Evolutionary conservation across 30 jellyfish, hydroid and myxozoan species (phyloP), one percentile per base, ranked within the genome.

Genomic region (Catostylus mosaicus): DNA sequence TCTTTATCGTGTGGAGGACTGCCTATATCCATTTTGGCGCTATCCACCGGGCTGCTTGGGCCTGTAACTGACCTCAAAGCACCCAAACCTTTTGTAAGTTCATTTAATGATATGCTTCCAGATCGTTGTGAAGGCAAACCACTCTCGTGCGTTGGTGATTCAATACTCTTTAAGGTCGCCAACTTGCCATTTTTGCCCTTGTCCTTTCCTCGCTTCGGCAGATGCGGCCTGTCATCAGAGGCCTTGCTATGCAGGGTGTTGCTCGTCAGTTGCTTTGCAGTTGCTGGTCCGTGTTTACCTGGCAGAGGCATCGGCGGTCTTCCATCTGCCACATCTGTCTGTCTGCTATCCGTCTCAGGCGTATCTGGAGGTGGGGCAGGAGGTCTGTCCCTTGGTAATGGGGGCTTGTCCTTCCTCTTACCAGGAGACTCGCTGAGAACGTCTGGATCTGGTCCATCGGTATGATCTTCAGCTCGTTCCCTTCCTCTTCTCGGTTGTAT

Each of bases 331-430:
- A 31, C 67, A 18, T n/a, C 27, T n/a, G n/a, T n/a, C n/a, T n/a
- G n/a, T n/a, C n/a, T n/a, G n/a, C n/a, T n/a, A 3, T 78, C 90
- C 32, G 64, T 33, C 45, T 3, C 50, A 30, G 89, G 7, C 29
- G 50, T 27, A 19, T 78, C 78, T 6, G 57, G 84, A 1, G 92
- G 89, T 32, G 97, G 97, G 3, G 97, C 94, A 7, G 93, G 97
- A 30, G 96, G 96, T 46, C 88, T 70, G 60, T 87, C 87, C 43
- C 56, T 70, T 3, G 96, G 88, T 24, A 66, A 46, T 10, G 54
- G 47, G 32, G 87, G 87, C 56, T 59, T 59, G 48, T 80, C 81
- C 30, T 67, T 73, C 24, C 84, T 62, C 59, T 33, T 66, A n/a
- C 77, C 65, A 31, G 82, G 62, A 1, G 66, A 24, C 70, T 50